Evolutionary conservation across 2,113 vertebrate species (phyloP).

Genomic region (Mustelus asterias): DNA sequence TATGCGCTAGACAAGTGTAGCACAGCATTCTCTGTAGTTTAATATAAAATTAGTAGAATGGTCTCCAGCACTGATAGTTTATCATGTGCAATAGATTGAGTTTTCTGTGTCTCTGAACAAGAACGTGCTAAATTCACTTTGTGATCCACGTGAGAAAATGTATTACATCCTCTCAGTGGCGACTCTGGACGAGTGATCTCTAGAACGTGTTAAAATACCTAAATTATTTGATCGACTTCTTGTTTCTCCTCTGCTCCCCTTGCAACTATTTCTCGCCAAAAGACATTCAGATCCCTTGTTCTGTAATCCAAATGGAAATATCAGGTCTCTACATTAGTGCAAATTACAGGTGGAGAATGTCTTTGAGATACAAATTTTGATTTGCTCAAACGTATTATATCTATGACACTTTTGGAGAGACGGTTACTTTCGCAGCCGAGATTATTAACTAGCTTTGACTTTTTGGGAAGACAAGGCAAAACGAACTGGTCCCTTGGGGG

Average conservation of each 20-base stretch:
- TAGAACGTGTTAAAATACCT: conserved; percentile 10
- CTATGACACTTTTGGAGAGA: conserved; percentile 13
- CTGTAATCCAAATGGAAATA: neutral
- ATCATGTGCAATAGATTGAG: neutral
- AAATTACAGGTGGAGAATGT: neutral
- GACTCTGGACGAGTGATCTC: neutral
- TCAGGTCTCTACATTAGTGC: conserved; percentile 11
- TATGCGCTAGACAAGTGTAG: neutral
- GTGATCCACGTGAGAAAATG: neutral
- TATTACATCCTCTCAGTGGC: neutral
- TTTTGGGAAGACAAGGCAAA: conserved; percentile 27
- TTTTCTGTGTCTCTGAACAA: neutral
- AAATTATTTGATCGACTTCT: neutral
- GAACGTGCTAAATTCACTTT: neutral
- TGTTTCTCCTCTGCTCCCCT: neutral
- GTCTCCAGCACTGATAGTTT: neutral
- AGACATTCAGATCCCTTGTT: neutral
- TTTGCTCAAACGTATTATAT: neutral
- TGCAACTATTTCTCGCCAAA: neutral
- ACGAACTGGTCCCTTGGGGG: conserved; percentile 17
- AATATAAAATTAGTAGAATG: conserved; percentile 1
- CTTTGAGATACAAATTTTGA: neutral
- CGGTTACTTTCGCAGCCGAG: neutral
- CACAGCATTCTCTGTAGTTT: neutral
- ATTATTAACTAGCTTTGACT: neutral